Base-by-base conservation (phyloP, 2,797 vertebrate species). In the Rhadinocentrus ornatus region DNA sequence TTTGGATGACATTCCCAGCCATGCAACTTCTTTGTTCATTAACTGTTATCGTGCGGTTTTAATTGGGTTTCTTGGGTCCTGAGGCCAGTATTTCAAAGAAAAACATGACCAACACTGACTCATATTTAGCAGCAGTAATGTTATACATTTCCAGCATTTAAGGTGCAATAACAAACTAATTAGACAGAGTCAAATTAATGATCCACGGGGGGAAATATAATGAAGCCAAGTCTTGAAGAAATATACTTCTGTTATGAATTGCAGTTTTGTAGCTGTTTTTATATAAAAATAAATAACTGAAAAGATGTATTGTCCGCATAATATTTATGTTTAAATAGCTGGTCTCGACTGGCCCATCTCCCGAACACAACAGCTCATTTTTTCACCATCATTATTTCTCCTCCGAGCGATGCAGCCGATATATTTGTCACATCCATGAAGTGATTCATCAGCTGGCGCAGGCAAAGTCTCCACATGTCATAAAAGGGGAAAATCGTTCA, bases 351-450 rank as follows among this genome's bases (percentile, higher is more conserved):
- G 2, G 20, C 31, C 20, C 20, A 24, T 57, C 41, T n/a, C 31
- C 35, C 26, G 37, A 65, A 60, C 8, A 2, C 27, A 31, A 12
- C 57, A 3, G 44, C 73, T 82, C 70, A 52, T 81, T 79, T 76
- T 57, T 29, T n/a, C 79, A 60, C 1, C 48, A 56, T 67, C 69
- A 24, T 70, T 76, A 44, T 74, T 80, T 56, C 66, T 79, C 83
- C 81, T 86, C 46, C 1, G 3, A 72, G 85, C 66, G 27, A 56
- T 0, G 54, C 69, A 72, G 67, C 57, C 27, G 53, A 84, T 71
- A 34, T 41, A 79, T 89, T 85, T 76, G 74, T 87, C 82, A 86
- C 71, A 64, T 75, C 74, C 53, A 32, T 67, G 69, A 70, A 74
- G 78, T 39, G 78, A 87, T 86, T 81, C 71, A 82, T 88, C 83